phyloP scores from a whole-genome alignment of 1,140 invertebrate species.

The Polypedilum vanderplanki region DNA sequence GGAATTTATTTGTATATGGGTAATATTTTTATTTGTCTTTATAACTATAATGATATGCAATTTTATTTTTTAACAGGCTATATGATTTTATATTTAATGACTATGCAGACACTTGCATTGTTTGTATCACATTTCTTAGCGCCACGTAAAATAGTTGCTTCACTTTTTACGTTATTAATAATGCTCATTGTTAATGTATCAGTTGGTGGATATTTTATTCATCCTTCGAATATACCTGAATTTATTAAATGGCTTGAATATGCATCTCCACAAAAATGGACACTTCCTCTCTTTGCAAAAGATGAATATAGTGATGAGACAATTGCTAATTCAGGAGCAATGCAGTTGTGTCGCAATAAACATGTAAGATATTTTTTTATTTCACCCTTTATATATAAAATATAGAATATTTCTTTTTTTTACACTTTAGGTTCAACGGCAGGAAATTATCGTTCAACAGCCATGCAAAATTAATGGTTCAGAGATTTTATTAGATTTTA shows the following conservation, averaged over 20 bases:
- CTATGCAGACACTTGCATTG: conserved; percentile 62
- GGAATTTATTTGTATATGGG: conserved; percentile 68
- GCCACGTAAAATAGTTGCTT: conserved; percentile 51
- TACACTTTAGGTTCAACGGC: conserved; percentile 59
- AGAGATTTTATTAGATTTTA: conserved; percentile 56
- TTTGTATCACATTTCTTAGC: conserved; percentile 46
- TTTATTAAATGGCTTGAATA: conserved; percentile 60
- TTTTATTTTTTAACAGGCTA: conserved; percentile 48
- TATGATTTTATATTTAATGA: conserved; percentile 69
- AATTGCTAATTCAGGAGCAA: conserved; percentile 49
- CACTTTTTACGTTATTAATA: conserved; percentile 55
- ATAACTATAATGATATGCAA: no score
- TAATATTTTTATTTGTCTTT: conserved; percentile 40
- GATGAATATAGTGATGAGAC: conserved; percentile 59
- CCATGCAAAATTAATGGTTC: conserved; percentile 69
- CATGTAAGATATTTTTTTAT: conserved; percentile 45
- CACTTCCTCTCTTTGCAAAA: conserved; percentile 57
- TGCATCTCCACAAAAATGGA: conserved; percentile 68
- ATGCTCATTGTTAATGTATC: conserved; percentile 54
- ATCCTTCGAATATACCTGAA: conserved; percentile 60
- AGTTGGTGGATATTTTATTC: conserved; percentile 63
- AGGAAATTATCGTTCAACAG: conserved; percentile 74
- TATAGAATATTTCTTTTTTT: conserved; percentile 33
- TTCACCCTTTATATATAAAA: background rate
- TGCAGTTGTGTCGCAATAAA: conserved; percentile 58